These are phyloP conservation scores for Perdita meconis DNA, from an alignment of 2,888 invertebrate genomes.

Conservation along the genomic window DNA sequence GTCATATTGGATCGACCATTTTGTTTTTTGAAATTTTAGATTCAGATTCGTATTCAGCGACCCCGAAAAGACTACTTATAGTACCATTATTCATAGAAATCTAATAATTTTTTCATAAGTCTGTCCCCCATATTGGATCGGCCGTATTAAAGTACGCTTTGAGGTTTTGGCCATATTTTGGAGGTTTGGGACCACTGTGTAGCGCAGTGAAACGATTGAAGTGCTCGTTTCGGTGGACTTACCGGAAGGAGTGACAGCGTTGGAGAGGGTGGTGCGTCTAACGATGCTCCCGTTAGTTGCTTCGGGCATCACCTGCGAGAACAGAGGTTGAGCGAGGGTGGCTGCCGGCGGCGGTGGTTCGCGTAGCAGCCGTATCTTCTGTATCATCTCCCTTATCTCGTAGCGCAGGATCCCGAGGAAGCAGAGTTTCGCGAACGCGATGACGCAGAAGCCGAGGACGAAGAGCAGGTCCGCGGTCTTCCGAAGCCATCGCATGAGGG, in stretches of 20 bases:
- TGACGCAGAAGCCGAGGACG: conserved; percentile 93
- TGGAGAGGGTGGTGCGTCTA: conserved; percentile 75
- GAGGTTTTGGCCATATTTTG: too few species aligned
- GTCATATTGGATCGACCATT: too few species aligned
- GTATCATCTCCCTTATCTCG: conserved; percentile 96
- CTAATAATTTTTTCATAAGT: too few species aligned
- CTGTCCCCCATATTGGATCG: too few species aligned
- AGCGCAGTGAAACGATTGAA: too few species aligned
- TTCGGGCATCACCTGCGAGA: conserved; percentile 76
- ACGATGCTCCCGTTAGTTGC: conserved; percentile 74
- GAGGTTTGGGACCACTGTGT: too few species aligned
- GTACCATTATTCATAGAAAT: too few species aligned
- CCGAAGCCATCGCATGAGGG: conserved; percentile 90
- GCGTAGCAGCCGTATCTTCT: conserved; percentile 92
- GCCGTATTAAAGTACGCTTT: too few species aligned
- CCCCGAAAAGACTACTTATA: too few species aligned
- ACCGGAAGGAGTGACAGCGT: conserved; percentile 73
- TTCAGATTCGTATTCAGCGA: too few species aligned
- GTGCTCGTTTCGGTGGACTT: conserved; percentile 15
- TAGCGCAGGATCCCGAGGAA: conserved; percentile 94
- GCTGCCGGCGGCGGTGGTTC: conserved; percentile 79
- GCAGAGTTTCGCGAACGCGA: conserved; percentile 94
- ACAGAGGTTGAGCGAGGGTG: conserved; percentile 78
- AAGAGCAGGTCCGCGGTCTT: conserved; percentile 93
- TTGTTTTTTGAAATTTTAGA: too few species aligned